These are phyloP conservation scores for Heliconius melpomene DNA, from an alignment of 1,140 invertebrate genomes.

Conservation along the genomic window DNA sequence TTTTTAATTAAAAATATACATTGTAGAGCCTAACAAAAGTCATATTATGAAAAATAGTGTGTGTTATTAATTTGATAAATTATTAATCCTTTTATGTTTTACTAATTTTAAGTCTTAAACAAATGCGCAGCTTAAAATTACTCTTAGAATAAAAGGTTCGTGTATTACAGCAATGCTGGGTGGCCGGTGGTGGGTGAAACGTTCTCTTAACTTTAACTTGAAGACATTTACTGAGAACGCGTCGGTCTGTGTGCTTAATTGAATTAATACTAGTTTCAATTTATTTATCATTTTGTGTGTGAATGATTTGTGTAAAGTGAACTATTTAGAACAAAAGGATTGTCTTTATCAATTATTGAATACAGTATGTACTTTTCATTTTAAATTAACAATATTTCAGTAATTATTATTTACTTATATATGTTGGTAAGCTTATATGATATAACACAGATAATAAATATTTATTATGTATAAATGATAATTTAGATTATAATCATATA, in stretches of 20 bases:
- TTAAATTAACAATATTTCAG: background rate
- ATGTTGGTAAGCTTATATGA: background rate
- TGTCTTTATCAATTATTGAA: background rate
- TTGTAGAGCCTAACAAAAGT: no score
- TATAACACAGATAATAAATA: background rate
- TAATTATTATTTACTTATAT: background rate
- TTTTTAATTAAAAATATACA: no score
- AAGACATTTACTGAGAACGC: slow-evolving; percentile 19
- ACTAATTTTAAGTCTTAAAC: background rate
- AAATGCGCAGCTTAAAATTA: background rate
- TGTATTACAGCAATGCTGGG: slow-evolving; percentile 10
- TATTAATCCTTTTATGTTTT: background rate
- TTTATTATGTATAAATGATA: slow-evolving; percentile 5
- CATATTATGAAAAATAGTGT: no score
- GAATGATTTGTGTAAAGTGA: slow-evolving; percentile 4
- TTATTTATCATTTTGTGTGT: background rate
- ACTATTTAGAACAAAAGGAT: background rate
- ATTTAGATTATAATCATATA: slow-evolving; percentile 1
- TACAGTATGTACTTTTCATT: background rate
- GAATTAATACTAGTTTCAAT: background rate
- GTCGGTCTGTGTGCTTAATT: slow-evolving; percentile 18
- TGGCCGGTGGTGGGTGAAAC: slow-evolving; percentile 16
- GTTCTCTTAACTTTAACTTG: slow-evolving; percentile 16
- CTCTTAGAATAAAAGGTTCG: background rate
- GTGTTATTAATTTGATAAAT: background rate